These are phyloP conservation scores for Arge pagana DNA, from an alignment of 2,888 invertebrate genomes.

Conservation along the genomic window DNA sequence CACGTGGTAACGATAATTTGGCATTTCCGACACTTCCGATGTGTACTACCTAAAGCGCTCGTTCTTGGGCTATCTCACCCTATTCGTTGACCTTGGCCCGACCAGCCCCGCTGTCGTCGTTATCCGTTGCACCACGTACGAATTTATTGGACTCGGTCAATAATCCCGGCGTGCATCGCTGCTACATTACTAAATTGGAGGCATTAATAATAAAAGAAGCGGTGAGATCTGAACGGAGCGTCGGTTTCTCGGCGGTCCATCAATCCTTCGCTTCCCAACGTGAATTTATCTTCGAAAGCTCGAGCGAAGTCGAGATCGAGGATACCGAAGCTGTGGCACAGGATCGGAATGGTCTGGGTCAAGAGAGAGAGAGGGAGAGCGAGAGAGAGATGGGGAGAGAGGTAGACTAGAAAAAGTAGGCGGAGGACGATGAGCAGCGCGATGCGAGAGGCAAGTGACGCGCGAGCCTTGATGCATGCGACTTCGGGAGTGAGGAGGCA, in stretches of 20 bases:
- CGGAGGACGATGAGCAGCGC: neutral
- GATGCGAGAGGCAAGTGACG: neutral
- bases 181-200: slow-evolving; percentile 17
- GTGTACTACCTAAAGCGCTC: no score
- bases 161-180: slow-evolving; percentile 10
- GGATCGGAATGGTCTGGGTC: neutral
- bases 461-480: slow-evolving; percentile 17
- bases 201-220: slow-evolving; percentile 22
- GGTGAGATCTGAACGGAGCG: slow-evolving; percentile 15
- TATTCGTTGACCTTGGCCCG: no score
- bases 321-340: slow-evolving; percentile 1
- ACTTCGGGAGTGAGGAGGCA: slow-evolving; percentile 17
- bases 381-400: slow-evolving; percentile 1
- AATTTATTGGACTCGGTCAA: slow-evolving; percentile 9
- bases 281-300: slow-evolving; percentile 10
- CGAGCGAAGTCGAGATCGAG: slow-evolving; percentile 15
- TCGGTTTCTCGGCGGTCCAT: slow-evolving; percentile 7
- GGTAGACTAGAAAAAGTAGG: neutral
- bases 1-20: no score
- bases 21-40: no score
- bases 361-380: neutral
- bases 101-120: no score
- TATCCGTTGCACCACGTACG: no score
- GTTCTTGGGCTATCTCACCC: no score
- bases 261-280: slow-evolving; percentile 12